Evolutionary conservation across 2,797 vertebrate genomes (phyloP).

Genomic region (Notolepis coatsorum): DNA sequence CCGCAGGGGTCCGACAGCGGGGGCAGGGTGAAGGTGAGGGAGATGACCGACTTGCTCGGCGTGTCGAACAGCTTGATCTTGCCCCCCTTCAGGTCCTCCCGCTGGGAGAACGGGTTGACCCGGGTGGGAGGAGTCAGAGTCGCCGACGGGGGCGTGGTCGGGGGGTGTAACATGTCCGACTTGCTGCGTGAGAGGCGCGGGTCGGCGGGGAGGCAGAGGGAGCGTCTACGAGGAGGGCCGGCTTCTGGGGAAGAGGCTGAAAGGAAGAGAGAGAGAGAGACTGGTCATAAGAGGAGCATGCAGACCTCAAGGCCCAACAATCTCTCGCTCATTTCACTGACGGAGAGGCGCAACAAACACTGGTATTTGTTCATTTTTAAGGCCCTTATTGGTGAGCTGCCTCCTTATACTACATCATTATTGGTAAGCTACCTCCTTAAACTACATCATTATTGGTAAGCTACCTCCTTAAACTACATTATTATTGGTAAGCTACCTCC

Average conservation of each 20-base stretch:
- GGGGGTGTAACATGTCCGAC: conserved; percentile 84
- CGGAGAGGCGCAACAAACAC: too few relatives aligned
- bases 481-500: too few relatives aligned
- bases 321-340: background rate
- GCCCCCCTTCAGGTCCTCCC: conserved; percentile 94
- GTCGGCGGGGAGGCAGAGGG: conserved; percentile 74
- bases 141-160: conserved; percentile 47
- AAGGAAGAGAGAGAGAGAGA: background rate
- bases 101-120: conserved; percentile 95
- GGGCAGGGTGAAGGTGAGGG: conserved; percentile 88
- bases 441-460: too few relatives aligned
- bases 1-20: conserved; percentile 74
- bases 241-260: conserved; percentile 31
- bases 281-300: background rate
- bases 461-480: too few relatives aligned
- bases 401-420: too few relatives aligned
- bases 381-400: too few relatives aligned
- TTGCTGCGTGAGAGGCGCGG: conserved; percentile 88
- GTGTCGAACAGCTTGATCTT: conserved; percentile 96
- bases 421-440: too few relatives aligned
- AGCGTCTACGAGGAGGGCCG: conserved; percentile 46
- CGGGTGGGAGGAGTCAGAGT: conserved; percentile 71
- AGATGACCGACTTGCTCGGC: conserved; percentile 92
- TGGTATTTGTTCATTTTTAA: too few relatives aligned
- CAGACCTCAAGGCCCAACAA: background rate